Evolutionary conservation across 2,113 vertebrate genomes (phyloP).

Genomic region (Isurus oxyrinchus): DNA sequence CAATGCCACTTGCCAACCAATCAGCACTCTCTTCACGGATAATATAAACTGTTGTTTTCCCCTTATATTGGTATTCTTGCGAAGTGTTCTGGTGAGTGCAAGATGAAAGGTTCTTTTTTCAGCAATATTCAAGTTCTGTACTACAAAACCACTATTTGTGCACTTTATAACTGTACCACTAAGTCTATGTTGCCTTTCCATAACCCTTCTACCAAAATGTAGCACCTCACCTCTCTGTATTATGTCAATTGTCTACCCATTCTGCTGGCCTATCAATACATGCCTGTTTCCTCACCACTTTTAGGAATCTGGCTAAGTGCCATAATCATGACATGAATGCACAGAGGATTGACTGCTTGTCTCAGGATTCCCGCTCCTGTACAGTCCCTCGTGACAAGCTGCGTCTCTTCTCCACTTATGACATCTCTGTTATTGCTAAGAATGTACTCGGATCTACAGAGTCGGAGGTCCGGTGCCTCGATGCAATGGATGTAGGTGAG

Average conservation of each 20-base stretch:
- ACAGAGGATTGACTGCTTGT: neutral
- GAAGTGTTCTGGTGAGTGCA: too few relatives aligned
- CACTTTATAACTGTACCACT: too few relatives aligned
- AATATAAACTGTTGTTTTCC: too few relatives aligned
- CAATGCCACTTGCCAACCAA: too few relatives aligned
- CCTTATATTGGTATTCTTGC: too few relatives aligned
- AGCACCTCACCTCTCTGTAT: too few relatives aligned
- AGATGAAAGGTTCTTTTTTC: too few relatives aligned
- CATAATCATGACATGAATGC: neutral
- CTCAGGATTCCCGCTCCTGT: slow-evolving; percentile 42
- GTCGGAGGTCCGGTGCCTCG: slow-evolving; percentile 56
- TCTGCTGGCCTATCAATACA: neutral
- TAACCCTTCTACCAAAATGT: too few relatives aligned
- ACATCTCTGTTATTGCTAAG: slow-evolving; percentile 64
- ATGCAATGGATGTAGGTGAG: slow-evolving; percentile 65
- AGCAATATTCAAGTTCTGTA: too few relatives aligned
- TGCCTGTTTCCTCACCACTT: neutral
- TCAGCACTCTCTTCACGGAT: too few relatives aligned
- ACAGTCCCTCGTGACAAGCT: slow-evolving; percentile 62
- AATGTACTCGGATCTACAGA: slow-evolving; percentile 65
- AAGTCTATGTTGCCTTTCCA: too few relatives aligned
- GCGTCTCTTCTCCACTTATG: slow-evolving; percentile 55
- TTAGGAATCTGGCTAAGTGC: neutral
- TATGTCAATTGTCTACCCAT: neutral
- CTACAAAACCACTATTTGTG: too few relatives aligned